Evolutionary conservation across 2,113 vertebrate species (phyloP), one percentile per base, ranked within the genome.

Genomic region (Maccullochella peelii): DNA sequence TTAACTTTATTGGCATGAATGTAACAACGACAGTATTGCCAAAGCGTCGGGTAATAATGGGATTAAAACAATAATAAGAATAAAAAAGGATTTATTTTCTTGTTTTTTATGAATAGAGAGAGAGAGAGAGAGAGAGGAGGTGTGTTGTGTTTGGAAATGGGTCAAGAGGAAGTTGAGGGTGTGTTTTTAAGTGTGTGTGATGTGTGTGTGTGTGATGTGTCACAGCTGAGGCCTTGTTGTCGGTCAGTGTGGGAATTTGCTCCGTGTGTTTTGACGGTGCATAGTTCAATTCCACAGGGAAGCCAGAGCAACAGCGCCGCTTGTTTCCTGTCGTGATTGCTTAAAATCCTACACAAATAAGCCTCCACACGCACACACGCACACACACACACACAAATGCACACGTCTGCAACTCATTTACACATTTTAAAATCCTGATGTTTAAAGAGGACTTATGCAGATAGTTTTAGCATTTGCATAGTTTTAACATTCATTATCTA

Each of bases 201-300:
- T 62, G 52, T 52, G 36, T 54, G 16, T 65, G 44, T 44, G 27
- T 36, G 79, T 77, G 81, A 78, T 49, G 81, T 57, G 70, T 80
- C 66, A 67, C 91, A 91, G 91, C 86, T 90, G 89, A 90, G 81
- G 40, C 69, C 8, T 18, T 67, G 40, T 82, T 75, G 76, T 72
- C 1, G 40, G 79, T 77, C 86, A 75, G 67, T 85, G 87, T 84
- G 89, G 85, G 92, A 91, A 90, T 87, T 80, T 49, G 33, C 18
- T 82, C 1, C 57, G 16, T 68, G 73, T 63, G 33, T 75, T 78
- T 85, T 80, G 85, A 80, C 9, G 25, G 62, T 85, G 86, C 86
- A 93, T 93, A 93, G 70, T 80, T 93, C 74, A 90, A 92, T 66
- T 92, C 91, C 83, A 69, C 40, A 21, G 88, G 89, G 91, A 90